Base-by-base conservation (phyloP, 2,888 invertebrate genomes). In the Leptarthrus brevirostris region DNA sequence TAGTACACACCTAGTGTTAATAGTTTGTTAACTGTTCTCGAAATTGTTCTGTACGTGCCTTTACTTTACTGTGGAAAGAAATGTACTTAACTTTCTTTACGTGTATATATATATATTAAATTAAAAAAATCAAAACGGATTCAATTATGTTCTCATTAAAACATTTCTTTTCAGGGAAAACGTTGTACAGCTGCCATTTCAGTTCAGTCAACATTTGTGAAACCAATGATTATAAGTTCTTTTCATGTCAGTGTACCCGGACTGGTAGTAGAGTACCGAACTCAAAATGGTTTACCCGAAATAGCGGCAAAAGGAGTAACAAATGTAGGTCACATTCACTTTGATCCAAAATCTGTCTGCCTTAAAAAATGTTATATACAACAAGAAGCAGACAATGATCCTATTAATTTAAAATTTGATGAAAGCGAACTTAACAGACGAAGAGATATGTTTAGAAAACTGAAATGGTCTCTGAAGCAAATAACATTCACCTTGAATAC, bases 171-270 rank as follows among this genome's bases (percentile, higher is more conserved):
- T 14, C 66, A 93, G 93, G 93, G 92, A 77, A 93, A 92, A 84
- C 88, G 92, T 77, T 93, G 93, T 81, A 88, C 89, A 64, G 90
- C 92, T 79, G 91, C 92, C 79, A 86, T 97, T 75, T 89, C 91
- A 81, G 89, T 96, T 76, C 91, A 93, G 81, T 96, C 93, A 79
- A 91, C 91, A 3, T 96, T 95, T 86, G 86, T 90, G 78, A 90
- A 92, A 80, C 88, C 90, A 66, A 94, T 97, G 93, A 90, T 90
- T 77, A 90, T 96, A 0, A 82, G 81, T 36, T 80, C 82, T 6
- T 81, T 85, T 8, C 77, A 88, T 36, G 90, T 92, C 73, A 87
- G 88, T 24, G 86, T 90, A 36, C 87, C 91, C 1, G 87, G 91
- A 3, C 86, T 92, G 14, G 89, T 88, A 77, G 88, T 88, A 77